phyloP scores from a whole-genome alignment of 1,140 invertebrate genomes.

The Panonychus citri region DNA sequence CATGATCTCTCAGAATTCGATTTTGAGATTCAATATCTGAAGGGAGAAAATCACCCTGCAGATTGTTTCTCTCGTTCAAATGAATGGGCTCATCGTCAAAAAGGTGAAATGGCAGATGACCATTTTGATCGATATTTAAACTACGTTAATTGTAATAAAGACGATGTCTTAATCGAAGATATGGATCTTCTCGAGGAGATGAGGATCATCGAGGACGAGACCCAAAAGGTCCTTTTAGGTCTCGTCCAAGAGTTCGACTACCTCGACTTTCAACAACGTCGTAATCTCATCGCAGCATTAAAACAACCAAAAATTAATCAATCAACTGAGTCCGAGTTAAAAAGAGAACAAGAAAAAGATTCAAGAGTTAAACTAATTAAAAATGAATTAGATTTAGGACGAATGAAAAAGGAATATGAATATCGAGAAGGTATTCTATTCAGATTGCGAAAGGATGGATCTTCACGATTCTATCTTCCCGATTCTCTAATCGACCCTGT shows the following conservation, averaged over 20 bases:
- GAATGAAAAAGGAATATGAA: background rate
- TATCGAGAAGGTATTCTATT: background rate
- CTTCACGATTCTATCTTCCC: background rate
- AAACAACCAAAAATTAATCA: background rate
- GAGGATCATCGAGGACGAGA: background rate
- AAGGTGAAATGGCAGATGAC: background rate
- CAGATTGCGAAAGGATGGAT: background rate
- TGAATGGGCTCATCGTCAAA: background rate
- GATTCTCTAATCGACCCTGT: background rate
- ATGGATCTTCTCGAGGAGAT: background rate
- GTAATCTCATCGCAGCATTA: background rate
- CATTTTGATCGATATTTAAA: background rate
- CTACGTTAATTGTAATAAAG: no score
- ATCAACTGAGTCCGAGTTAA: background rate
- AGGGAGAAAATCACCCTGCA: background rate
- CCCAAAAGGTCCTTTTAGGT: background rate
- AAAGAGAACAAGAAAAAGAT: background rate
- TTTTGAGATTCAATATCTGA: slow-evolving; percentile 18
- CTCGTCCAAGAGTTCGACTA: background rate
- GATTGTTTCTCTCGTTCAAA: background rate
- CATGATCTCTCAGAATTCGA: slow-evolving; percentile 26
- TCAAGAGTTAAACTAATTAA: background rate
- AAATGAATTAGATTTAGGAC: background rate
- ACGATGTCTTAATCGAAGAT: no score
- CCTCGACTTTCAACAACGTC: background rate